phyloP scores from a whole-genome alignment of 1,140 invertebrate species.

The Bactericera cockerelli region DNA sequence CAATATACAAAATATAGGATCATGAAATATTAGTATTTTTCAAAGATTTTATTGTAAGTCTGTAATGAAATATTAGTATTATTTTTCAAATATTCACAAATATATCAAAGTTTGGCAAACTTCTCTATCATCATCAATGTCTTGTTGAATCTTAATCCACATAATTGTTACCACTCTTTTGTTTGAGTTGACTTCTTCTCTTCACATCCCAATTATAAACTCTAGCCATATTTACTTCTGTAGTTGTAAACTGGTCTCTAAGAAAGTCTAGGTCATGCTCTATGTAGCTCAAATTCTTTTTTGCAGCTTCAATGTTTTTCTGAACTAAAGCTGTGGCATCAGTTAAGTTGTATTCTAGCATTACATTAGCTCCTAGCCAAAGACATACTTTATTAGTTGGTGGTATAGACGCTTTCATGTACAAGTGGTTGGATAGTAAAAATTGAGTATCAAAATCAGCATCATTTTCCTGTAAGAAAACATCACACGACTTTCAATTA shows the following conservation, averaged over 20 bases:
- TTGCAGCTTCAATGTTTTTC: slow-evolving; percentile 78
- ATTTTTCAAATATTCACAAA: too few species aligned
- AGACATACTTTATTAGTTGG: slow-evolving; percentile 88
- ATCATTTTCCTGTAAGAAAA: slow-evolving; percentile 22
- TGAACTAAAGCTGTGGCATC: slow-evolving; percentile 76
- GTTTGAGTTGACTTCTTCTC: slow-evolving; percentile 28
- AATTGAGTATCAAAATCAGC: slow-evolving; percentile 74
- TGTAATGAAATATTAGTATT: too few species aligned
- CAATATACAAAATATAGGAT: too few species aligned
- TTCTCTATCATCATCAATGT: too few species aligned
- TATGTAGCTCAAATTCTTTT: slow-evolving; percentile 64
- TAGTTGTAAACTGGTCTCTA: slow-evolving; percentile 90
- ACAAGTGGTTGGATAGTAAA: slow-evolving; percentile 88
- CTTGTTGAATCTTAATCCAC: too few species aligned
- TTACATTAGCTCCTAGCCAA: slow-evolving; percentile 98
- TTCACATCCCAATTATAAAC: slow-evolving; percentile 95
- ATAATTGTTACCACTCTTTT: neutral
- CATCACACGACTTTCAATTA: too few species aligned
- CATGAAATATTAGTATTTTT: too few species aligned
- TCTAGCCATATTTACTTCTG: slow-evolving; percentile 95
- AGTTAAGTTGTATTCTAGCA: slow-evolving; percentile 90
- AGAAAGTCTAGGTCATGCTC: slow-evolving; percentile 86
- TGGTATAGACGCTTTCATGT: slow-evolving; percentile 70
- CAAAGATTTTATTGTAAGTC: too few species aligned
- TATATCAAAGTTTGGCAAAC: too few species aligned